phyloP scores from a whole-genome alignment of 2,888 invertebrate genomes.

The Rhaphigaster nebulosa region DNA sequence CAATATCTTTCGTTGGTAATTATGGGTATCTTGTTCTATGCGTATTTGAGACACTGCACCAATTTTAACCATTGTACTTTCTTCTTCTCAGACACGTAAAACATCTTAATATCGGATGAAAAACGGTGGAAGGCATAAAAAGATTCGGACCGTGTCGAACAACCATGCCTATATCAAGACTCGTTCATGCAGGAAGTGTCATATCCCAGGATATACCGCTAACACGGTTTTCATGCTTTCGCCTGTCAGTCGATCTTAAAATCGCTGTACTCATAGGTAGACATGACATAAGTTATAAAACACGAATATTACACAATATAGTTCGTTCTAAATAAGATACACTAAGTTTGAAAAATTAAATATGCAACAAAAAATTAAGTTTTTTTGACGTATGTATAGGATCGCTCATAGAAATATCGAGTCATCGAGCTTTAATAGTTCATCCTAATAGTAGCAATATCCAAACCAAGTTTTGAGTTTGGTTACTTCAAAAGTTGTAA shows the following conservation, averaged over 20 bases:
- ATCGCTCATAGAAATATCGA: no score
- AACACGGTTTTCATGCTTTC: constrained; percentile 20
- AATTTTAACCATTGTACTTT: not conserved
- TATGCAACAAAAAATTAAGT: not conserved
- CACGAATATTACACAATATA: not conserved
- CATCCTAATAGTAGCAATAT: no score
- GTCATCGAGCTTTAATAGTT: no score
- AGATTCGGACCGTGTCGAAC: not conserved
- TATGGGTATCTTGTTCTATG: not conserved
- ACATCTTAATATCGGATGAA: not conserved
- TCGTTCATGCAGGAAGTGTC: constrained; percentile 8
- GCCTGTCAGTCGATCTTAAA: not conserved
- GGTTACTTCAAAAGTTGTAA: no score
- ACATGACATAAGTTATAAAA: not conserved
- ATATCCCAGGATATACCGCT: not conserved
- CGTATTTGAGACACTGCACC: not conserved
- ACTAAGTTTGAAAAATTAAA: not conserved
- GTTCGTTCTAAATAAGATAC: not conserved
- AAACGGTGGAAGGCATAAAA: not conserved
- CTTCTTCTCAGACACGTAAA: not conserved
- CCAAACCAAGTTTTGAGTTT: no score
- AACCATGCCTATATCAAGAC: not conserved
- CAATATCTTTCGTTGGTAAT: constrained; percentile 13
- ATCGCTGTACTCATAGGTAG: not conserved
- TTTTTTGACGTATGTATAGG: no score